Conservation (phyloP, 2,797 vertebrate genomes). For the Dermochelys coriacea region DNA sequence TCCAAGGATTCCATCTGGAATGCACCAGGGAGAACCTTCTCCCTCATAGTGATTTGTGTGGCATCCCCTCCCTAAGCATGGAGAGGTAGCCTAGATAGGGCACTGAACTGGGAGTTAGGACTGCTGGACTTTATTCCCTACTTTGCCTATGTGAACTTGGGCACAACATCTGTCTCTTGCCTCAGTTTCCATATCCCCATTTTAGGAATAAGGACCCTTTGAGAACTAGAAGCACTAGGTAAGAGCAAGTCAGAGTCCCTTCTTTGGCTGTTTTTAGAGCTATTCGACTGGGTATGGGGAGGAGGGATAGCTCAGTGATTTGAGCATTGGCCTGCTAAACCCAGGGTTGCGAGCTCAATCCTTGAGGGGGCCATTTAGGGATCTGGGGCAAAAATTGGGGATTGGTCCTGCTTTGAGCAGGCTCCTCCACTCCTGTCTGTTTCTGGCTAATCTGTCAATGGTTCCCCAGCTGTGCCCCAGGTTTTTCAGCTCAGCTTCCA, state of each 20-base stretch:
- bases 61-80: neutral
- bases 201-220: neutral
- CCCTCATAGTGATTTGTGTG: neutral
- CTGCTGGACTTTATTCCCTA: neutral
- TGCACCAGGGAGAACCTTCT: neutral
- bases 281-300: neutral
- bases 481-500: too few species aligned
- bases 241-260: neutral
- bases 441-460: too few species aligned
- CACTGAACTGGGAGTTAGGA: neutral
- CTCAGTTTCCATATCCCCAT: neutral
- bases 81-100: neutral
- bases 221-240: neutral
- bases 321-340: too few species aligned
- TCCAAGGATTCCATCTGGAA: neutral
- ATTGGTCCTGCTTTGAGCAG: too few species aligned
- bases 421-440: too few species aligned
- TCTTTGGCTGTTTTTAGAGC: neutral
- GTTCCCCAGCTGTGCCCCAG: too few species aligned
- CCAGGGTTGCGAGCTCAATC: too few species aligned
- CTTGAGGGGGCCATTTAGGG: too few species aligned
- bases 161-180: neutral
- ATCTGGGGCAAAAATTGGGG: too few species aligned
- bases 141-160: neutral
- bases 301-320: too few species aligned